phyloP scores from a whole-genome alignment of 1,140 invertebrate species.

The Pseudomyrmex cubaensis region DNA sequence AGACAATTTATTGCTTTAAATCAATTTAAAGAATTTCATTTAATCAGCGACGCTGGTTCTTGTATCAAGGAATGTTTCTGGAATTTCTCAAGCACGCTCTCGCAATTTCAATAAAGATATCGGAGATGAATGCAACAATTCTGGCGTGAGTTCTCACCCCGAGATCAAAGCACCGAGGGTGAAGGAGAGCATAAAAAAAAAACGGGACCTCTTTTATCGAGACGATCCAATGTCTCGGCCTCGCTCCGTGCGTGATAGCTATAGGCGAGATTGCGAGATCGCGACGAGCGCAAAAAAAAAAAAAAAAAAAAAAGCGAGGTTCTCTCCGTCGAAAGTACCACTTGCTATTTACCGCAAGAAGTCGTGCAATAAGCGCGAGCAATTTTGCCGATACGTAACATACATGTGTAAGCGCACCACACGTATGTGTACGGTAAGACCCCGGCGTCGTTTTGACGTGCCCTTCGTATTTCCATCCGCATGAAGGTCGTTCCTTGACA shows the following conservation, averaged over 20 bases:
- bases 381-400: not conserved
- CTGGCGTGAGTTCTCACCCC: not conserved
- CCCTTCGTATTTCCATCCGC: conserved; percentile 61
- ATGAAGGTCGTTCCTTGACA: conserved; percentile 70
- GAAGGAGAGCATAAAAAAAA: conserved; percentile 28
- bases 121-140: not conserved
- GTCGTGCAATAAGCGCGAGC: not conserved
- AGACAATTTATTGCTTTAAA: no score
- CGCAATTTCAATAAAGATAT: not conserved
- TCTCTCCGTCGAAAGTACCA: not conserved
- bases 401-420: not conserved
- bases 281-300: not conserved
- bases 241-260: not conserved
- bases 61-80: not conserved
- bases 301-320: not conserved
- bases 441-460: not conserved
- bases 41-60: no score
- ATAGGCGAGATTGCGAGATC: conserved; percentile 10
- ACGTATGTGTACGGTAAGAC: not conserved
- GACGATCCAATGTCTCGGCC: conserved; percentile 34
- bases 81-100: not conserved
- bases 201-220: not conserved
- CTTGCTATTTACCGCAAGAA: not conserved
- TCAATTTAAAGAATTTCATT: no score
- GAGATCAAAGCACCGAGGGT: not conserved